Base-by-base conservation (phyloP, 1,140 invertebrate species). In the Scaptomyza graminum region DNA sequence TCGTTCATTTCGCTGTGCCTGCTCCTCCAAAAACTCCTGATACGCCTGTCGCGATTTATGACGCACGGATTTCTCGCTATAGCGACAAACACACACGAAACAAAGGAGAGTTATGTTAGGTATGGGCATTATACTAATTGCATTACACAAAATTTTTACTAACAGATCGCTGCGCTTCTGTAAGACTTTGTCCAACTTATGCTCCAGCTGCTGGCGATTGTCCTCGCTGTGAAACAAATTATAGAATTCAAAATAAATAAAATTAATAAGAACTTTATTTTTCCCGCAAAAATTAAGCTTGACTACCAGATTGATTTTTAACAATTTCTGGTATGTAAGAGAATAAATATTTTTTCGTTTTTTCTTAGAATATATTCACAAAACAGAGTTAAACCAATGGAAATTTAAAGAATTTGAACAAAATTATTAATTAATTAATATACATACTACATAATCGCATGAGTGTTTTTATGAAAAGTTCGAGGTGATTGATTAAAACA, bases 11-110 rank as follows among this genome's bases (percentile, higher is more conserved):
- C 94, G 92, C 13, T 90, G 83, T 49, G 90, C 90, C 71, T 95
- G 94, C 78, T 94, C 94, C 66, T 94, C 94, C 52, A 95, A 81
- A 85, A 94, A 94, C 28, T 93, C 92, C 49, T 94, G 93, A 75
- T 95, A 95, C 75, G 93, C 93, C 50, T 93, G 90, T 57, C 93
- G 91, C 15, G 94, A 88, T 74, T 92, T 93, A 67, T 93, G 93
- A 62, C 93, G 93, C 43, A 79, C 71, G 16, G 76, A 62, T 56
- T 91, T 91, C 13, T 92, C 90, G 34, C 91, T 92, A 34, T 11
- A 51, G 51, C 6, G 46, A 37, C 15, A 55, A 12, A 22, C 1
- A 22, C 18, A 22, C 18, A 22, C 15, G 1, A 9, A 5, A n/a
- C 5, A 28, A 5, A 9, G 1, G 8, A 34, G 31, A 8, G 31